Conservation (phyloP, 64 coral and sea anemone genomes). For the Acropora tenuis region DNA sequence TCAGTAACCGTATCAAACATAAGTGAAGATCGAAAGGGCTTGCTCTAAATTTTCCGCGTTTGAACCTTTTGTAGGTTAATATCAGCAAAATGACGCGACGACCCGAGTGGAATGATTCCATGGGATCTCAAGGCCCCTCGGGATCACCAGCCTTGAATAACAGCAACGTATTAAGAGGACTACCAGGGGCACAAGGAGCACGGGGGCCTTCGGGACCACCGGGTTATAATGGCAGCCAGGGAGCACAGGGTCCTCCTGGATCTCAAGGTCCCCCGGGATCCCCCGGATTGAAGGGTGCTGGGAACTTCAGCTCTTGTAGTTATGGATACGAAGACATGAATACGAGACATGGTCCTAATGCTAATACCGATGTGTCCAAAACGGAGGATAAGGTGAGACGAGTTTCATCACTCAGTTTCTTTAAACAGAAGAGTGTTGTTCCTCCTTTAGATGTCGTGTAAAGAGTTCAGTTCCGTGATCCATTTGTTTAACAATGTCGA, state of each 20-base stretch:
- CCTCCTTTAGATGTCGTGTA: too few species aligned
- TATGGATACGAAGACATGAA: not conserved
- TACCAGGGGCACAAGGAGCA: not conserved
- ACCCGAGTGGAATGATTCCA: not conserved
- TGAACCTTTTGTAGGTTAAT: not conserved
- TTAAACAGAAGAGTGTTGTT: too few species aligned
- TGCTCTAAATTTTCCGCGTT: too few species aligned
- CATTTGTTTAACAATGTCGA: not conserved
- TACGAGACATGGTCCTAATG: too few species aligned
- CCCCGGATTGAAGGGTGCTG: not conserved
- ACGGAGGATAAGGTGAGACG: too few species aligned
- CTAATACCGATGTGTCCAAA: not conserved
- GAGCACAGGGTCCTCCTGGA: not conserved
- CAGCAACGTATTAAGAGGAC: not conserved
- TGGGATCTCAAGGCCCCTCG: not conserved
- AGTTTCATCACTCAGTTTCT: too few species aligned
- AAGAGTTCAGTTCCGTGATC: not conserved
- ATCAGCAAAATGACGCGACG: conserved; percentile 28
- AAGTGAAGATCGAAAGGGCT: too few species aligned
- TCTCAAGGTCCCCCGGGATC: not conserved
- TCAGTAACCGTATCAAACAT: too few species aligned
- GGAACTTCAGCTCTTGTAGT: conserved; percentile 29
- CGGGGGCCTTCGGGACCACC: not conserved
- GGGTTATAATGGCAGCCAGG: conserved; percentile 5
- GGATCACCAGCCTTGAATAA: conserved; percentile 18